Evolutionary conservation across 2,113 vertebrate genomes (phyloP).

Genomic region (Monopterus albus): DNA sequence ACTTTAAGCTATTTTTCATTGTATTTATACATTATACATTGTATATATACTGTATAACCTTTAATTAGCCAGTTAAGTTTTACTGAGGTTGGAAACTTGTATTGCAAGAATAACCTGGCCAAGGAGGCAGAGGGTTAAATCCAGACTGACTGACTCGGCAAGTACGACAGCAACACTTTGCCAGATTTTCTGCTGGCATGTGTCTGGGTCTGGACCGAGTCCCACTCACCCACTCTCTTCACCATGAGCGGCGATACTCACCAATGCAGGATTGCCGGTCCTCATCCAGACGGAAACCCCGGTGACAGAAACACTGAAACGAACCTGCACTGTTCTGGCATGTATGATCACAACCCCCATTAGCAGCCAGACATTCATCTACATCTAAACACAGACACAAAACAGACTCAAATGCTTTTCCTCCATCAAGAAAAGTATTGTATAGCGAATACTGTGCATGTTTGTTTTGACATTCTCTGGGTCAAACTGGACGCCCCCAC

Average conservation of each 20-base stretch:
- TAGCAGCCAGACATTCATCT: constrained; percentile 87
- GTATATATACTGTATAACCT: no score
- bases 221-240: background rate
- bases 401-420: background rate
- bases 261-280: constrained; percentile 86
- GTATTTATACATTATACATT: no score
- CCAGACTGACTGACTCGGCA: background rate
- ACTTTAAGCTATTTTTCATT: no score
- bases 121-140: no score
- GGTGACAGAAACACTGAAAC: constrained; percentile 88
- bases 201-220: constrained; percentile 17
- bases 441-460: constrained; percentile 9
- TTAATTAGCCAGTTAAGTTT: no score
- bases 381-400: constrained; percentile 82
- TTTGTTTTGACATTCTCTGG: background rate
- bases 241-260: constrained; percentile 76
- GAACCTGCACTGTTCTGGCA: constrained; percentile 92
- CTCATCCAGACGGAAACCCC: constrained; percentile 85
- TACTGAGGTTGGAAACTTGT: no score
- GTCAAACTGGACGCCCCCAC: background rate
- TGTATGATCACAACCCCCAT: constrained; percentile 85
- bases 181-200: constrained; percentile 30
- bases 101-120: no score
- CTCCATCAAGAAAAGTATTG: background rate
- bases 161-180: background rate